These are phyloP conservation scores for Vulpes ferrilata DNA, from an alignment of 2,113 vertebrate species.

Conservation along the genomic window DNA sequence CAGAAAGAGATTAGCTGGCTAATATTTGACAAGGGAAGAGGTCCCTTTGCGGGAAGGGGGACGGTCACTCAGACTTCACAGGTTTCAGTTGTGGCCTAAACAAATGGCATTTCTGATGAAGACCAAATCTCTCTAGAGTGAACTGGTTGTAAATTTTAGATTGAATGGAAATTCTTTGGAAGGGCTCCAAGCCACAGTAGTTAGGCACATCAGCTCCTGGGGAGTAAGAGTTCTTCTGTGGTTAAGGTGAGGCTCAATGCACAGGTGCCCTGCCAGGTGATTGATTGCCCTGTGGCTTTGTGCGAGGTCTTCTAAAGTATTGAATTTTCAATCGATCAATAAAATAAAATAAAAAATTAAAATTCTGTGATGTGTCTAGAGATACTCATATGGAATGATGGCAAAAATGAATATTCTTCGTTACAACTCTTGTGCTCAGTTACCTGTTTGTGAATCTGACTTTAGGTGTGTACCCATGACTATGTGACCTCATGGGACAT, in stretches of 20 bases:
- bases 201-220: background rate
- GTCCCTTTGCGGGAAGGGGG: background rate
- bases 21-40: background rate
- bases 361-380: background rate
- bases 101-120: background rate
- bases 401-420: background rate
- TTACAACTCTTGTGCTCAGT: background rate
- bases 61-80: background rate
- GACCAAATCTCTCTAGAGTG: background rate
- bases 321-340: background rate
- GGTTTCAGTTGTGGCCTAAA: background rate
- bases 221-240: background rate
- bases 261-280: background rate
- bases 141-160: background rate
- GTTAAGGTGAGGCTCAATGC: background rate
- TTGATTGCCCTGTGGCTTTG: background rate
- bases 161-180: background rate
- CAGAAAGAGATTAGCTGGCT: background rate
- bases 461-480: background rate
- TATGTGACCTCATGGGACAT: background rate
- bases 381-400: background rate
- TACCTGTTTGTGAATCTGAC: background rate
- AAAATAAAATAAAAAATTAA: too few relatives aligned
- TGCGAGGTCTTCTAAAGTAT: background rate
- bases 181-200: background rate